These are phyloP conservation scores for Archips xylosteana DNA, from an alignment of 2,888 invertebrate species.

Conservation along the genomic window DNA sequence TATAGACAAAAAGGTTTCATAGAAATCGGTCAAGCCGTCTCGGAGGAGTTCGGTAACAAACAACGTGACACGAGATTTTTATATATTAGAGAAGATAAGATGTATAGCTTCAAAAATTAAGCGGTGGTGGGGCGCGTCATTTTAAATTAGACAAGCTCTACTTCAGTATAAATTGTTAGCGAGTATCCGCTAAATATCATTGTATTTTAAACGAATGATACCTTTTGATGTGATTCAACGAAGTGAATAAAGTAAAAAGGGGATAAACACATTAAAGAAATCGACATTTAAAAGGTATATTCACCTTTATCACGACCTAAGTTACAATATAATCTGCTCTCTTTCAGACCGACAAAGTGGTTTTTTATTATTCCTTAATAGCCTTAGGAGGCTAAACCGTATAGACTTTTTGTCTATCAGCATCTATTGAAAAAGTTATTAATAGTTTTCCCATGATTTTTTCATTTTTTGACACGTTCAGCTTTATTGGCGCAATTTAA, in stretches of 20 bases:
- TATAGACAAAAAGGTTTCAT: too few relatives aligned
- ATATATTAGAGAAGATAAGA: too few relatives aligned
- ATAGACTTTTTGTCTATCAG: conserved; percentile 19
- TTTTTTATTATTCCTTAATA: background rate
- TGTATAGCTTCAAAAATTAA: too few relatives aligned
- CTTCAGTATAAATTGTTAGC: too few relatives aligned
- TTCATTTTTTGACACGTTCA: background rate
- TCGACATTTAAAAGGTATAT: background rate
- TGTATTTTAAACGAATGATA: background rate
- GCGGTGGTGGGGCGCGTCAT: too few relatives aligned
- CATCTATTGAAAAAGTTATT: conserved; percentile 27
- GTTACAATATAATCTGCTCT: background rate
- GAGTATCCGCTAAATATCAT: too few relatives aligned
- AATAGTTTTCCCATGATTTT: conserved; percentile 2
- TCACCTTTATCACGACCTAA: background rate
- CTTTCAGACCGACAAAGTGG: background rate
- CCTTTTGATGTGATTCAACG: background rate
- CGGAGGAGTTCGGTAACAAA: too few relatives aligned
- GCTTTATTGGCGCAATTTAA: conserved; percentile 9
- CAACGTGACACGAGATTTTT: too few relatives aligned
- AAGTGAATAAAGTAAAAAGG: background rate
- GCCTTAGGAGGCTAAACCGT: background rate
- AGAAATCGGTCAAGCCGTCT: too few relatives aligned
- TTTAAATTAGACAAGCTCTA: too few relatives aligned
- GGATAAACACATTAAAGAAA: background rate